Base-by-base conservation (phyloP, 2,113 vertebrate species). In the Onychorhynchus coronatus region DNA sequence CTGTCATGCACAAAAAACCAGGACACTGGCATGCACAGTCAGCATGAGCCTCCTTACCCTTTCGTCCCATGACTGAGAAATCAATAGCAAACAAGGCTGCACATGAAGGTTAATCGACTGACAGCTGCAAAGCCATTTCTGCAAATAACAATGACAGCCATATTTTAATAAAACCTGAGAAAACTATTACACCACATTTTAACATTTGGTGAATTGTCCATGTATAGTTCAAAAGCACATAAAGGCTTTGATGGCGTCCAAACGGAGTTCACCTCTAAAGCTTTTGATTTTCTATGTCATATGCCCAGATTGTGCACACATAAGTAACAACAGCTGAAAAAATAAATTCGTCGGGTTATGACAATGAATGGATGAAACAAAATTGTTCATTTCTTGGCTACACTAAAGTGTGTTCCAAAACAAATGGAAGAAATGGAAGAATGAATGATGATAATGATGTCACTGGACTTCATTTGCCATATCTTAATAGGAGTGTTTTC, bases 41-140 rank as follows among this genome's bases (percentile, higher is more conserved):
- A 96, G 92, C 72, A 86, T 37, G 33, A 96, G 65, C 53, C 90
- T 94, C 86, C 96, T 96, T 94, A 97, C 95, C 96, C 93, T 95
- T 97, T 80, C 23, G 79, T 93, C 96, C 95, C 93, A 96, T 96
- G 95, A 87, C 6, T 84, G 83, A 86, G 85, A 96, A 94, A 96
- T 88, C 95, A 97, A 95, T n/a, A 94, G 79, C 52, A 96, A 92
- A 92, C 80, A 96, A 84, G 63, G 90, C 61, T 91, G 88, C 82
- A 56, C 56, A 92, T 74, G 85, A 84, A 84, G 93, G 68, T 93
- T 92, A 96, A 94, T 65, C 22, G 37, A 94, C 52, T 75, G 92
- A 87, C 21, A 91, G 65, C 1, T 71, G 90, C 72, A 96, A 93
- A 96, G 79, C 1, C 5, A 92, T 78, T 84, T 96, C 95, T 97